Evolutionary conservation across 2,888 invertebrate genomes (phyloP), one percentile per base, ranked within the genome.

Genomic region (Erebia epiphron): DNA sequence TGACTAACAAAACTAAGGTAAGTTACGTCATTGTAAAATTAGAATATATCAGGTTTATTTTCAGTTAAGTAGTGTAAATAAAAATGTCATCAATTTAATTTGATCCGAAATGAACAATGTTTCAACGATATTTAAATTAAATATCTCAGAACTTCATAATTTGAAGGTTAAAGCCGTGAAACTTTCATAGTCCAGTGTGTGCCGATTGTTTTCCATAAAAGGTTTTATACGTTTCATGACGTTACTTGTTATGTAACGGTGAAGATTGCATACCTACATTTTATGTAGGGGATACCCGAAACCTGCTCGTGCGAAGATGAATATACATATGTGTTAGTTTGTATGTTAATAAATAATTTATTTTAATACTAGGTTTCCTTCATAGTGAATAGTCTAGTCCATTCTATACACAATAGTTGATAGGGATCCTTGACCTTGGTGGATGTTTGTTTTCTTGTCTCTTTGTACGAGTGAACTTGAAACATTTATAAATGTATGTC

Each of bases 391-490:
- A 78, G 13, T 78, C 14, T 16, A 35, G 16, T 43, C 5, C 26
- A 18, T 8, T 79, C 76, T 75, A 72, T 69, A 68, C 66, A 76
- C 75, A 73, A 71, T 74, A 75, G 75, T 74, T 75, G 76, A 72
- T 69, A 65, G 64, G 70, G 76, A 75, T 79, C 75, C 76, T 78
- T 79, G 78, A 79, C 79, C 79, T 77, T 77, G 74, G 66, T 69
- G 66, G 62, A 66, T 75, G 74, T 76, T 75, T 75, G 72, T 76
- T 76, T 73, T 73, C 75, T 76, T 72, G 74, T 72, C 71, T 75
- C 73, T 73, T 76, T 75, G 76, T 75, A 58, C 61, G 71, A 72
- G 73, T 76, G 73, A 76, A 76, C 76, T 76, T 77, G 76, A 72
- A 67, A 76, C 72, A 62, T 64, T 71, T 67, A 72, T 73, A 74